Conservation (phyloP, 2,888 invertebrate species). For the Aricia artaxerxes region DNA sequence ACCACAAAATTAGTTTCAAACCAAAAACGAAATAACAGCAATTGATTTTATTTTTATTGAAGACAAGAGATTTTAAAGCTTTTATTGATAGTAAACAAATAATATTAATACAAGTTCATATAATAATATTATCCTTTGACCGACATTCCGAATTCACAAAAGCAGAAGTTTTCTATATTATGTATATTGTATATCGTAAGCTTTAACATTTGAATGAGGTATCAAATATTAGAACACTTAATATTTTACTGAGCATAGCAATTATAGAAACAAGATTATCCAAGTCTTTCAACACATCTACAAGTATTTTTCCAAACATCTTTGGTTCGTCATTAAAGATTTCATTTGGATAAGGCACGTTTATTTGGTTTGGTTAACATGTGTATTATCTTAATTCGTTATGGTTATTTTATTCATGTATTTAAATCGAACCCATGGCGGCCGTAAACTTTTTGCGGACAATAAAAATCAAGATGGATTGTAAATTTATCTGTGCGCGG, state of each 20-base stretch:
- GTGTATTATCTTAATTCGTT: conserved; percentile 15
- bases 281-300: neutral
- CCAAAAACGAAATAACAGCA: too few relatives aligned
- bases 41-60: too few relatives aligned
- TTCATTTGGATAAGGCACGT: conserved; percentile 73
- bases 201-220: too few relatives aligned
- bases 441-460: conserved; percentile 52
- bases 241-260: neutral
- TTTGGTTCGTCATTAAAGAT: conserved; percentile 58
- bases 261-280: neutral
- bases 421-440: conserved; percentile 32
- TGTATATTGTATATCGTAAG: too few relatives aligned
- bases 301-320: neutral
- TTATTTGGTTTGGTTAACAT: conserved; percentile 42
- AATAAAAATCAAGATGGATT: conserved; percentile 53
- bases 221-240: neutral
- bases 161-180: too few relatives aligned
- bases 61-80: too few relatives aligned
- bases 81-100: too few relatives aligned
- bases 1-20: too few relatives aligned
- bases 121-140: too few relatives aligned
- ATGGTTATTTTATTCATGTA: conserved; percentile 30
- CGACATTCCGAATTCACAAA: too few relatives aligned
- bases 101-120: too few relatives aligned
- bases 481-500: conserved; percentile 52